Evolutionary conservation across 2,113 vertebrate genomes (phyloP).

Genomic region (Pseudorasbora parva): DNA sequence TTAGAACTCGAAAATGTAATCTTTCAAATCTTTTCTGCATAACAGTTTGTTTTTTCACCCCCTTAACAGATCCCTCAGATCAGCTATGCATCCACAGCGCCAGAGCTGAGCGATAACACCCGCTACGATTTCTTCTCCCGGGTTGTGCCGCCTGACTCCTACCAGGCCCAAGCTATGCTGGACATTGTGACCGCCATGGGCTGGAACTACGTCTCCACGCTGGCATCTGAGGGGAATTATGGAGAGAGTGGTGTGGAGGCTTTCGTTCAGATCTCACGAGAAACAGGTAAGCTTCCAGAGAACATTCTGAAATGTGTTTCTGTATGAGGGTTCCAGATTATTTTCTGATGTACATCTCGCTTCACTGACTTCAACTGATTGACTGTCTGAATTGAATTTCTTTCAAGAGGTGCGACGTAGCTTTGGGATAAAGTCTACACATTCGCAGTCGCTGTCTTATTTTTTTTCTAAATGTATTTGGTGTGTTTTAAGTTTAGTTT

Average conservation of each 20-base stretch:
- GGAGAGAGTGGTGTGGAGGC: conserved; percentile 82
- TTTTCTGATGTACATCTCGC: conserved; percentile 1
- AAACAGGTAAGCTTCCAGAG: conserved; percentile 68
- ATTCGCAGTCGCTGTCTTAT: not conserved
- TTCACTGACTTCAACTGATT: not conserved
- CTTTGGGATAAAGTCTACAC: not conserved
- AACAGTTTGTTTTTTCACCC: conserved; percentile 46
- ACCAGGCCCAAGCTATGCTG: conserved; percentile 84
- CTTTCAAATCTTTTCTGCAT: not conserved
- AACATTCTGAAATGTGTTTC: conserved; percentile 12
- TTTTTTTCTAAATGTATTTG: not conserved
- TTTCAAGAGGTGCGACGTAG: not conserved
- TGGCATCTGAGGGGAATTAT: conserved; percentile 82
- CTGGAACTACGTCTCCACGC: conserved; percentile 82
- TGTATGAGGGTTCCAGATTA: not conserved
- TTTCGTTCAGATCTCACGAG: conserved; percentile 79
- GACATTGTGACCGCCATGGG: conserved; percentile 80
- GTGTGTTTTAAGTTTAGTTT: not conserved
- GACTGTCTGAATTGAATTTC: not conserved
- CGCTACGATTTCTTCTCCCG: conserved; percentile 88
- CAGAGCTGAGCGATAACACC: conserved; percentile 87
- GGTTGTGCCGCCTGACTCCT: conserved; percentile 83
- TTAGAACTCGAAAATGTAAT: not conserved
- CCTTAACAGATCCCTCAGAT: conserved; percentile 88
- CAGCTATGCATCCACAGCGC: conserved; percentile 91